Evolutionary conservation across 2,113 vertebrate species (phyloP), one percentile per base, ranked within the genome.

Genomic region (Sebastes schlegelii): DNA sequence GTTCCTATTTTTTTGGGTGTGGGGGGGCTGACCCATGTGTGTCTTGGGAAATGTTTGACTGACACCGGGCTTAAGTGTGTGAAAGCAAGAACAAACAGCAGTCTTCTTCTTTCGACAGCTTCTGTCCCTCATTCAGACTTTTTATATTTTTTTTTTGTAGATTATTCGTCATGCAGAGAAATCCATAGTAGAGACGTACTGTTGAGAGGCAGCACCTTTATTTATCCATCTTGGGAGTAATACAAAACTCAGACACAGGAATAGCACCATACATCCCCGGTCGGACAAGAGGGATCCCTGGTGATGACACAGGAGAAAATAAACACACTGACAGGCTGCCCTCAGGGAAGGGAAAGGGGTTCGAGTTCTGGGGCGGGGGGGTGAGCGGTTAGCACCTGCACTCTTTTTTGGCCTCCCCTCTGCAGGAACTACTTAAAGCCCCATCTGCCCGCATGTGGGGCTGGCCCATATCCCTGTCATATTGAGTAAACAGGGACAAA

Each of bases 401-500:
- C 72, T 84, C 83, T 52, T 80, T 73, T 71, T 75, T 76, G 83
- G 84, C 77, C 71, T 78, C 72, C 76, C 83, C 82, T 79, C 86
- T 62, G 84, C 87, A 94, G 91, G 92, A 88, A 92, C 79, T 89
- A 86, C 92, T 91, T 87, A 88, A 89, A 92, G 88, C 79, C 79
- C 85, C 88, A 83, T 92, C 86, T 90, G 87, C 89, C 92, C 84
- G 89, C 91, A 92, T 92, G 81, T 82, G 86, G 88, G 90, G 85
- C 66, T 23, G 77, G 83, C 91, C 91, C 91, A 92, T 91, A 93
- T 93, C 91, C 76, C 88, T 90, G 91, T 92, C 89, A 76, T 87
- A 91, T 89, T 93, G 86, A 83, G 84, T 90, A 94, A 94, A 93
- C 89, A 91, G 78, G 84, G 92, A 93, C 91, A 94, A 94, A 94